Evolutionary conservation across 2,113 vertebrate species (phyloP).

Genomic region (Malurus elegans): DNA sequence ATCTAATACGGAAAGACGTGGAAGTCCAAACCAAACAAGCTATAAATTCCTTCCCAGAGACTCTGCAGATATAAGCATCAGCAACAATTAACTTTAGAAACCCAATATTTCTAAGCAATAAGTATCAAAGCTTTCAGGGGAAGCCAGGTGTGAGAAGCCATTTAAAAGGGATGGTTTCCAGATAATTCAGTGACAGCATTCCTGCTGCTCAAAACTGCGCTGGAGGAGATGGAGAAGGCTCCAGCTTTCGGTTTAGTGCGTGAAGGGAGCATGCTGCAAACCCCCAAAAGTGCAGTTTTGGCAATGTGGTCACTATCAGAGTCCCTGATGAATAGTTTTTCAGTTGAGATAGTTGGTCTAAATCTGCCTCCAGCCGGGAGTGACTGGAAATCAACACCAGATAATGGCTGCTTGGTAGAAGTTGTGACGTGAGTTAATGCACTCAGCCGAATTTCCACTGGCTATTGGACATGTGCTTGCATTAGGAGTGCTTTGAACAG

Average conservation of each 20-base stretch:
- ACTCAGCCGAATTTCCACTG: constrained; percentile 5
- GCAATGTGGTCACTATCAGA: neutral
- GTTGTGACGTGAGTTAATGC: constrained; percentile 28
- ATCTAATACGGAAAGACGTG: neutral
- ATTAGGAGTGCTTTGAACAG: constrained; percentile 7
- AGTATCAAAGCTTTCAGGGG: neutral
- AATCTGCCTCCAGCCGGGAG: neutral
- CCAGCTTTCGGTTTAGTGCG: neutral
- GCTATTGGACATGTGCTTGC: neutral
- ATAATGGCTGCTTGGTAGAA: constrained; percentile 14
- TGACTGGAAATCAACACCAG: constrained; percentile 40
- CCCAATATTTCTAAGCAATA: neutral
- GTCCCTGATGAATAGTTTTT: neutral
- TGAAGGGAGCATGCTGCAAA: neutral
- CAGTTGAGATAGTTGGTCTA: neutral
- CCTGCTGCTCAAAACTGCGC: neutral
- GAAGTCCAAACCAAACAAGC: neutral
- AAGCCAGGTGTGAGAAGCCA: neutral
- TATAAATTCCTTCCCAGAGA: neutral
- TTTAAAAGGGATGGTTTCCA: neutral
- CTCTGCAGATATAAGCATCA: neutral
- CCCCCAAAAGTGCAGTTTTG: neutral
- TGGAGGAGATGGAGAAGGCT: neutral
- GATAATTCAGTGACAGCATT: neutral
- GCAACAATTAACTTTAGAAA: neutral